phyloP scores from a whole-genome alignment of 2,888 invertebrate genomes.

The Lithosia quadra region DNA sequence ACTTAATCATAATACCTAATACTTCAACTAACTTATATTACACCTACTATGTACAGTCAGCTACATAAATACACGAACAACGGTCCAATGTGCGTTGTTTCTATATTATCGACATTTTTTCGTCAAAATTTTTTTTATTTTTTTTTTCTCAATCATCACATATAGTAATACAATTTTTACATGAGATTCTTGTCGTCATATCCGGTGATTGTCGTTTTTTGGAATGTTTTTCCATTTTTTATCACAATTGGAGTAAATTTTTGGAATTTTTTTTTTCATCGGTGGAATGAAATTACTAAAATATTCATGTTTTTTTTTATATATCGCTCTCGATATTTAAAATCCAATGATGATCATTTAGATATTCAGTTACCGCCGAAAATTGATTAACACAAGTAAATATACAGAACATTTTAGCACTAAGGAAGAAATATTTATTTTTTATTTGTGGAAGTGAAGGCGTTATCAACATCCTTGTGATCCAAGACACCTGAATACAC shows the following conservation, averaged over 20 bases:
- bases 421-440: too few relatives aligned
- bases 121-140: conserved; percentile 26
- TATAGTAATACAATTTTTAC: conserved; percentile 39
- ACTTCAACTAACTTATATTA: conserved; percentile 68
- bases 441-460: too few relatives aligned
- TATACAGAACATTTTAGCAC: background rate
- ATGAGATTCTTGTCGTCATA: conserved; percentile 71
- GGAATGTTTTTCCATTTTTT: conserved; percentile 61
- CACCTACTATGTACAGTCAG: conserved; percentile 76
- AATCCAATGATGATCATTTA: background rate
- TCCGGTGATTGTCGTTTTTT: conserved; percentile 53
- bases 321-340: background rate
- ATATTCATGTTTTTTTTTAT: background rate
- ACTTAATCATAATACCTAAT: conserved; percentile 80
- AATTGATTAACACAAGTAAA: background rate
- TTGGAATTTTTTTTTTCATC: conserved; percentile 27
- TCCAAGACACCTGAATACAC: too few relatives aligned
- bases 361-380: background rate
- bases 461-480: too few relatives aligned
- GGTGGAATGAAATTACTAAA: conserved; percentile 46
- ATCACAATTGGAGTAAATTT: conserved; percentile 23
- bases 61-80: conserved; percentile 58
- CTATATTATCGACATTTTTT: conserved; percentile 30
- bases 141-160: conserved; percentile 39
- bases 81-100: conserved; percentile 50